Evolutionary conservation across 2,113 vertebrate species (phyloP), one percentile per base, ranked within the genome.

Genomic region (Lipophrys pholis): DNA sequence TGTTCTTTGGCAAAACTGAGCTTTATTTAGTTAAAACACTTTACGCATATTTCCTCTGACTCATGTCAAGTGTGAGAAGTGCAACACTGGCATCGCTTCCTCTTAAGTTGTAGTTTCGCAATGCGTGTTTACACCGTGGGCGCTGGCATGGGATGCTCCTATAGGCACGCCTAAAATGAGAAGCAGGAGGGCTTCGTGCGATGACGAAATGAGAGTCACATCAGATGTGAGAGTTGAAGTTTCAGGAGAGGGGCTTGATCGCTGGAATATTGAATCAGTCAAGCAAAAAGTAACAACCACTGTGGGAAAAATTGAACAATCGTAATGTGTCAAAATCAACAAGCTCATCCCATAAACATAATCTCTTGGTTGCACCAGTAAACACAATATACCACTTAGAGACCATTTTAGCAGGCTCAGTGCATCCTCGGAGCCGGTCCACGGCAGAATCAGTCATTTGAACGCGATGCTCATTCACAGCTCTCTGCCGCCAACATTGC

Each of bases 351-450:
- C 7, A 41, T 83, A 74, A 76, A 79, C 16, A 15, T 65, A 73
- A 87, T 80, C 50, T 76, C 73, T 77, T 40, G 56, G 65, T 76
- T 80, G 71, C 73, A 52, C 52, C 16, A 14, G 48, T 77, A 82
- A 89, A 85, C 88, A 88, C 85, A 73, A 78, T 59, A 81, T 58
- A 57, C 56, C 78, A 84, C 83, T 87, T 79, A 82, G 61, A 79
- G 74, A 73, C 15, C 6, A 39, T 78, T 76, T 75, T 49, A 73
- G 62, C 61, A 50, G 46, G 62, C 70, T 84, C 72, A 62, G 42
- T 67, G 70, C 59, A 11, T 79, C 76, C 62, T 76, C 71, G 14
- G 43, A 86, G 59, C 75, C 56, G 49, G 55, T 45, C 51, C 42
- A 52, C 58, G 59, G 69, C 48, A 69, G 58, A 83, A 45, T 71